A percentile compares a stretch with the other conserved stretches of the same genome.
Conservation (phyloP, 2,888 invertebrate species). For the Lithophane leautieri region DNA sequence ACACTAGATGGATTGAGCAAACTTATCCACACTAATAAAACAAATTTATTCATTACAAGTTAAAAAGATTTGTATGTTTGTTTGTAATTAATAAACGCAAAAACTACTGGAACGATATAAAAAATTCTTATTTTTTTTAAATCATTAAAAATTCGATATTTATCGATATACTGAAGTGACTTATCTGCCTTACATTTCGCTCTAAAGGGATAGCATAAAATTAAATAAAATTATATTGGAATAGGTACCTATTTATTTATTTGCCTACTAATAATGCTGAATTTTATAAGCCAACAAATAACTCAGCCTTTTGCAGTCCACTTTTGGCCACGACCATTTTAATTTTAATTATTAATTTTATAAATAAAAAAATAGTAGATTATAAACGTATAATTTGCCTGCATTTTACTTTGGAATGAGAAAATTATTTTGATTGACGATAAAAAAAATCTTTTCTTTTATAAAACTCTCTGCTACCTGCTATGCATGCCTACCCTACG, state of each 20-base stretch:
- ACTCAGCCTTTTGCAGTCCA: neutral
- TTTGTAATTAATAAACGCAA: too few species aligned
- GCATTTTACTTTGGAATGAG: neutral
- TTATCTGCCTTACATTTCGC: conserved; percentile 22
- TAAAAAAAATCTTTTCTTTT: neutral
- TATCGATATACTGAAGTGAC: neutral
- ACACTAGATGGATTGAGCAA: neutral
- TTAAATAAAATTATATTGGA: neutral
- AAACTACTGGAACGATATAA: too few species aligned
- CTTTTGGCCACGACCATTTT: conserved; percentile 10
- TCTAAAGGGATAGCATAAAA: neutral
- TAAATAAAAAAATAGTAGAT: neutral
- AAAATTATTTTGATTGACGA: neutral
- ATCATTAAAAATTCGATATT: too few species aligned
- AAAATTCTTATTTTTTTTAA: too few species aligned
- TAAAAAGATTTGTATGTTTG: too few species aligned
- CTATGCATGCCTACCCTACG: too few species aligned
- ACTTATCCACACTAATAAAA: too few species aligned
- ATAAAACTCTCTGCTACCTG: neutral
- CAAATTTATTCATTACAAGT: too few species aligned
- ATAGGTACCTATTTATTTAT: conserved; percentile 27
- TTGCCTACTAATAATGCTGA: conserved; percentile 8
- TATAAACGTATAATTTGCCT: neutral
- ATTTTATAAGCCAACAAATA: neutral
- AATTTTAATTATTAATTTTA: neutral